A percentile compares a stretch with the other conserved stretches of the same genome.
Conservation (phyloP, 2,888 invertebrate species). For the Eulithis testata region DNA sequence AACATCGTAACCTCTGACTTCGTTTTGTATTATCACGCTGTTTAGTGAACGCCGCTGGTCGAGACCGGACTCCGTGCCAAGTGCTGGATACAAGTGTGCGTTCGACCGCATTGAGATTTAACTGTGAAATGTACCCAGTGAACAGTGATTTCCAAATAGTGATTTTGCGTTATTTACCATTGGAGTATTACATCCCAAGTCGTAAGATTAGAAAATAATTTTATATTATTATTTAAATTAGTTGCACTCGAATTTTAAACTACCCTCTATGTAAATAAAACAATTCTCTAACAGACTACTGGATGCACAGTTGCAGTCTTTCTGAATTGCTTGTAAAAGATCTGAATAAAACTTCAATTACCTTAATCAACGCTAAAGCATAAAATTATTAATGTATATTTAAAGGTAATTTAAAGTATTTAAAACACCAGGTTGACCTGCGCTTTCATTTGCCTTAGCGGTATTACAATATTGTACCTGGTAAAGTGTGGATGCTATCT, state of each 20-base stretch:
- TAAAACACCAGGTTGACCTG: no score
- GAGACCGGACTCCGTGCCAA: conserved; percentile 73
- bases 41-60: conserved; percentile 73
- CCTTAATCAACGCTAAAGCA: not conserved
- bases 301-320: not conserved
- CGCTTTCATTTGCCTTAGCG: not conserved
- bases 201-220: conserved; percentile 74
- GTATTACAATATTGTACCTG: conserved; percentile 4
- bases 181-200: conserved; percentile 74
- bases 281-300: not conserved
- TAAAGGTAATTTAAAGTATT: not conserved
- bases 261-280: conserved; percentile 19
- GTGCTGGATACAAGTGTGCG: conserved; percentile 78
- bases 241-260: conserved; percentile 9
- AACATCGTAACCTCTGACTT: conserved; percentile 83
- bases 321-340: no score
- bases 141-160: conserved; percentile 73
- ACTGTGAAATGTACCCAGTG: conserved; percentile 74
- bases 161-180: conserved; percentile 62
- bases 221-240: conserved; percentile 36
- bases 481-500: conserved; percentile 20
- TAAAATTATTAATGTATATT: not conserved
- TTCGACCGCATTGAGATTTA: conserved; percentile 58
- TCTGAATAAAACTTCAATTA: not conserved
- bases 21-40: conserved; percentile 81